Conservation (phyloP, 2,113 vertebrate genomes). For the Leucosticte australis region DNA sequence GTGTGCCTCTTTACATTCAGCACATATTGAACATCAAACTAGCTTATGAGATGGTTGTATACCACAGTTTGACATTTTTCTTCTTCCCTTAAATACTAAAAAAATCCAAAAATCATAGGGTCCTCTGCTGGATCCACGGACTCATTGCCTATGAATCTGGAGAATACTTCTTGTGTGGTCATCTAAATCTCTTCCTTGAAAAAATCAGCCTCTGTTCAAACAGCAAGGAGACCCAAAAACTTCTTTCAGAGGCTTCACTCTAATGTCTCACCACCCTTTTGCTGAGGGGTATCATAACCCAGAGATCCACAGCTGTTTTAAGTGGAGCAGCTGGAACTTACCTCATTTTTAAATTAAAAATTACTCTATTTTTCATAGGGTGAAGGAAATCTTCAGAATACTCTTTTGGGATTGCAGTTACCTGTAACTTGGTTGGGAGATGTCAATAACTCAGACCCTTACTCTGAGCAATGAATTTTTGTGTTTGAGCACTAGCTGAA, state of each 20-base stretch:
- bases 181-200: not conserved
- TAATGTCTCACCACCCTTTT: not conserved
- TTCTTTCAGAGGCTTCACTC: not conserved
- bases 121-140: not conserved
- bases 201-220: not conserved
- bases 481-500: not conserved
- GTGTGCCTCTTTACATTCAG: not conserved
- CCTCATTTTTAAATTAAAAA: not conserved
- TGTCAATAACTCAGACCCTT: not conserved
- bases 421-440: not conserved
- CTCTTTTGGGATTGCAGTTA: rapidly evolving
- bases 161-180: not conserved
- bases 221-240: not conserved
- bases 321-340: not conserved
- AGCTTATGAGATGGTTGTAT: not conserved
- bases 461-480: not conserved
- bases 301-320: not conserved
- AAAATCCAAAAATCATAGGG: not conserved
- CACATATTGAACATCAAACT: not conserved
- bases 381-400: not conserved
- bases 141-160: not conserved
- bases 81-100: not conserved
- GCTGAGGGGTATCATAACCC: not conserved
- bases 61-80: not conserved
- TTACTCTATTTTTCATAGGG: not conserved